Base-by-base conservation (phyloP, 2,888 invertebrate species). In the Drosophila anomalata region DNA sequence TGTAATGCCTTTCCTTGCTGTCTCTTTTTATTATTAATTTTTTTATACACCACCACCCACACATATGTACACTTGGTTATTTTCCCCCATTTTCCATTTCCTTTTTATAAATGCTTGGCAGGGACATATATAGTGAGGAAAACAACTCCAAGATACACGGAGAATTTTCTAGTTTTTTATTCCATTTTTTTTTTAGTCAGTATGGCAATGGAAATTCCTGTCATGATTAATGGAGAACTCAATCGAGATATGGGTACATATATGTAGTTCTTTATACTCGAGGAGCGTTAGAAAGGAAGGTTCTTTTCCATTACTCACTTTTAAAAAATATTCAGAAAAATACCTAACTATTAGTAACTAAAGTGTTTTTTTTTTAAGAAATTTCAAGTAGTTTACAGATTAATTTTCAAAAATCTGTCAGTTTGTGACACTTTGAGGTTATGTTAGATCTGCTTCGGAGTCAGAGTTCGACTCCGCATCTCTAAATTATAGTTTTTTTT, bases 11-110 rank as follows among this genome's bases (percentile, higher is more conserved):
- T 44, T 46, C 46, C 46, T 22, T 67, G 55, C 50, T 67, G 50
- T 69, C 59, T 48, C 52, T 48, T 68, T 69, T 69, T 69, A 57
- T 69, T 69, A 69, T 58, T 69, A 69, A 69, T 67, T 65, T 59
- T 63, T 60, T 50, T 70, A 52, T 55, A 47, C 53, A 48, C 54
- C 61, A 50, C 61, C 47, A 65, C 47, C 22, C 22, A 54, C 47
- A 47, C 57, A 26, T n/a, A 31, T 17, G 44, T 36, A 39, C 57
- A 52, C 52, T 53, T 63, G 57, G 54, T 33, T 33, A 65, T 65
- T 65, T 65, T 31, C 36, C 63, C 36, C 41, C 41, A 42, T 42
- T 44, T 44, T 22, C 52, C 65, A 65, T 65, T 65, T 65, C 65
- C 65, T 65, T 52, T 65, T 52, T 47, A 47, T 52, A 65, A 65